A percentile compares a stretch with the other conserved stretches of the same genome.
phyloP scores from a whole-genome alignment of 2,797 vertebrate species.

The Scomberomorus guttatus region DNA sequence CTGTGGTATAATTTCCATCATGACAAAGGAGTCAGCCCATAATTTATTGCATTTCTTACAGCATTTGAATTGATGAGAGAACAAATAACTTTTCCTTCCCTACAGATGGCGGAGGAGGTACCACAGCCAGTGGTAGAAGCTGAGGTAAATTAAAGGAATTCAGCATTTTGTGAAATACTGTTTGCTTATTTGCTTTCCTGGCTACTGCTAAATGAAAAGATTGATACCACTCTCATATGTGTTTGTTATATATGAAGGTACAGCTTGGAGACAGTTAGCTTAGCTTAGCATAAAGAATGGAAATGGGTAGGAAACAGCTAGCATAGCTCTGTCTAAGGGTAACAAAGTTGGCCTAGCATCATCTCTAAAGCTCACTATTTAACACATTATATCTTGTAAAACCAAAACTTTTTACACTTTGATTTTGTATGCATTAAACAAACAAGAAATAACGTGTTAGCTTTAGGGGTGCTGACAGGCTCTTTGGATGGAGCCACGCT shows the following conservation, averaged over 20 bases:
- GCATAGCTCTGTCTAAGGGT: background rate
- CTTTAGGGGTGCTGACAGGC: background rate
- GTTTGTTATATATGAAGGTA: background rate
- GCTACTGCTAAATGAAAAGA: background rate
- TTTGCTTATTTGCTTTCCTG: background rate
- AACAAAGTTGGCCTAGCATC: background rate
- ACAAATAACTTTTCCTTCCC: slow-evolving; percentile 56
- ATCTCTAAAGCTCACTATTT: background rate
- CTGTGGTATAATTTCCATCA: background rate
- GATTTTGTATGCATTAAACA: background rate
- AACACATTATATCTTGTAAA: background rate
- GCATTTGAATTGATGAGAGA: slow-evolving; percentile 11
- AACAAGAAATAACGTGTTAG: background rate
- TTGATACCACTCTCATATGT: background rate
- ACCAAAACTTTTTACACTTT: background rate
- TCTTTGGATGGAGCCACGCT: background rate
- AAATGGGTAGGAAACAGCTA: background rate
- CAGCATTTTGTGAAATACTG: slow-evolving; percentile 12
- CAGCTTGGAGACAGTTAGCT: background rate
- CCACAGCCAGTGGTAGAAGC: slow-evolving; percentile 63
- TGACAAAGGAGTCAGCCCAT: slow-evolving; percentile 1
- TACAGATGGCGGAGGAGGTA: slow-evolving; percentile 69
- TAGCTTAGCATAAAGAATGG: slow-evolving; percentile 4
- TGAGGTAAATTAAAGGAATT: slow-evolving; percentile 75
- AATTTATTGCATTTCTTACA: slow-evolving; percentile 25